These are phyloP conservation scores for Spialia ferax DNA, from an alignment of 2,888 invertebrate genomes.

Conservation along the genomic window DNA sequence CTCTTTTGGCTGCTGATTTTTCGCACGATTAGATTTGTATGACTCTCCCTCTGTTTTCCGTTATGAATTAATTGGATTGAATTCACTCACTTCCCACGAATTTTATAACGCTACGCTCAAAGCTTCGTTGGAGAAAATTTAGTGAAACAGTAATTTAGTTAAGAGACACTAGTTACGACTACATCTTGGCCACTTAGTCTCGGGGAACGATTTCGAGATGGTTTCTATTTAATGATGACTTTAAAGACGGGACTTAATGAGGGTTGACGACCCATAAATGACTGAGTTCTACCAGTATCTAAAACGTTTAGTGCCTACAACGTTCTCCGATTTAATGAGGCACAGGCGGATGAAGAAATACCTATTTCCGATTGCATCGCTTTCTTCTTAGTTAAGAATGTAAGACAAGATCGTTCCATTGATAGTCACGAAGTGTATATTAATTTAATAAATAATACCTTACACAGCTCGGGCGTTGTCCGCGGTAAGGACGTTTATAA, in stretches of 20 bases:
- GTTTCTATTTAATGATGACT: background rate
- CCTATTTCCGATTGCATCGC: background rate
- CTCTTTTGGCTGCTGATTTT: conserved; percentile 5
- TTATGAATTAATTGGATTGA: background rate
- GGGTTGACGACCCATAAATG: background rate
- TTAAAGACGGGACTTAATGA: background rate
- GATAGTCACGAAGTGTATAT: conserved; percentile 6
- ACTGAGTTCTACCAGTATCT: background rate
- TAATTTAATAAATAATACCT: conserved; percentile 43
- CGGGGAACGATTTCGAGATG: background rate
- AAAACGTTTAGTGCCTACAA: background rate
- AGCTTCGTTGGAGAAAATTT: background rate
- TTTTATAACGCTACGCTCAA: background rate
- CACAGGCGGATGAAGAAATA: background rate
- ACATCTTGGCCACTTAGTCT: background rate
- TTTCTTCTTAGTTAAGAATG: background rate
- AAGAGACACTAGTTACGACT: background rate
- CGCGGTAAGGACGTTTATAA: conserved; percentile 48
- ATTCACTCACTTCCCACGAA: background rate
- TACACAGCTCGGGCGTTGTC: conserved; percentile 48
- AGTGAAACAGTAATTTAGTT: background rate
- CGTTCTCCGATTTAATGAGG: background rate
- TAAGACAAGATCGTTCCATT: conserved; percentile 4
- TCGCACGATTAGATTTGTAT: conserved; percentile 1
- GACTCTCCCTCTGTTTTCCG: background rate